phyloP scores from a whole-genome alignment of 2,113 vertebrate species.

The Myotis yumanensis region DNA sequence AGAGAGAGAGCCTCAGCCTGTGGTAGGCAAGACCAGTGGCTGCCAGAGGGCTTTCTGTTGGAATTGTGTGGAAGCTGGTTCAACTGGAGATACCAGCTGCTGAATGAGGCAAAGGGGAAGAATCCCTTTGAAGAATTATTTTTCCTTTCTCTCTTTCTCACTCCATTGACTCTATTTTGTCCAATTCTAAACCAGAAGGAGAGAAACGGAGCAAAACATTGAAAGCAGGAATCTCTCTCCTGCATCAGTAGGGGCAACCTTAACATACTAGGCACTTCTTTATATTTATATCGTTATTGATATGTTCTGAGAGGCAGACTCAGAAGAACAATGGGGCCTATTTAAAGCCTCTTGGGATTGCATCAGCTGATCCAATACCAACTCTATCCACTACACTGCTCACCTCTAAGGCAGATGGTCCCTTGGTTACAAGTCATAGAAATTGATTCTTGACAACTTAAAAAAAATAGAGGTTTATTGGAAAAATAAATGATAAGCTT shows the following conservation, averaged over 20 bases:
- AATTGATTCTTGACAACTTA: neutral
- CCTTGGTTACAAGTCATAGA: neutral
- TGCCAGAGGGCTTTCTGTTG: neutral
- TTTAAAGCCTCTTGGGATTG: slow-evolving; percentile 66
- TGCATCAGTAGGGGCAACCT: slow-evolving; percentile 42
- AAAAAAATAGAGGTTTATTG: neutral
- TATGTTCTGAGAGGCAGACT: slow-evolving; percentile 62
- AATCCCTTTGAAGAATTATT: neutral
- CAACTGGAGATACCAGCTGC: neutral
- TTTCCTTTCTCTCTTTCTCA: neutral
- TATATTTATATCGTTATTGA: slow-evolving; percentile 70
- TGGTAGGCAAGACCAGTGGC: neutral
- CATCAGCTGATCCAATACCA: slow-evolving; percentile 71
- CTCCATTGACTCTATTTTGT: neutral
- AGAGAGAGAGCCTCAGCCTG: neutral
- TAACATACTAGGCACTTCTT: slow-evolving; percentile 57
- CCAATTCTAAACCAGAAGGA: neutral
- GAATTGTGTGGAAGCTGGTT: neutral
- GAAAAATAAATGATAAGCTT: neutral
- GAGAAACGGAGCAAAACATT: slow-evolving; percentile 1
- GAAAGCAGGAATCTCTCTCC: slow-evolving; percentile 16
- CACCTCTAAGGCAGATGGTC: neutral
- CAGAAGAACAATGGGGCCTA: slow-evolving; percentile 72
- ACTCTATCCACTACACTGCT: neutral
- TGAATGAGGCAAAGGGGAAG: neutral